Evolutionary conservation across 2,888 invertebrate species (phyloP), one percentile per base, ranked within the genome.

Genomic region (Autographa pulchrina): DNA sequence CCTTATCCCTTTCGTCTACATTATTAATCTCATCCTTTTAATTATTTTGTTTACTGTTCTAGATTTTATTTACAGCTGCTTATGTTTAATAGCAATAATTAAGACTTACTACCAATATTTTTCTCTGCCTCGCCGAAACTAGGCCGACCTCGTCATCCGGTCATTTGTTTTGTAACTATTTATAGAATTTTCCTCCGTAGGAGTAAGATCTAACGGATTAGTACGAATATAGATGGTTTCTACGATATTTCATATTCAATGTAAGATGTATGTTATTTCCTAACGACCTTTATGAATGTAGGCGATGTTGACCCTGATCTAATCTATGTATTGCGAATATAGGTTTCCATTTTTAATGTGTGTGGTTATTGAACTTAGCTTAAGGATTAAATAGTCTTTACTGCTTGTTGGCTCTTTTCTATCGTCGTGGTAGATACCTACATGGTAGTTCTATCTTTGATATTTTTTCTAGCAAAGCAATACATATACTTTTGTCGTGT

Each of bases 161-260:
- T 62, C 25, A 54, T 75, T 81, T 79, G 74, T 82, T 79, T 74
- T 82, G 77, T 67, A 70, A 59, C 74, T 82, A 77, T 81, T 81
- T 77, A 48, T 35, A 43, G 56, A 14, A 54, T 18, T 48, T 63
- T 66, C 18, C 20, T 8, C 31, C 38, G 66, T 81, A 64, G 70
- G 61, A 74, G 74, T 72, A 63, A 65, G 18, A 52, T 78, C 62
- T 43, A 25, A 18, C 64, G 60, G 61, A 68, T 65, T 58, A 63
- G 18, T 43, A 70, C 65, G 62, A 65, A 70, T 70, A 77, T 72
- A 78, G 66, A 74, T 18, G 61, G 18, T 25, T 61, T 13, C 38
- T 38, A 16, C 38, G 61, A 56, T 62, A 43, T 54, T 54, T 77
- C 63, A 43, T 58, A 43, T 65, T 69, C 68, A 68, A 14, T 72